Evolutionary conservation across 2,888 invertebrate genomes (phyloP).

Genomic region (Mactromeris polynyma): DNA sequence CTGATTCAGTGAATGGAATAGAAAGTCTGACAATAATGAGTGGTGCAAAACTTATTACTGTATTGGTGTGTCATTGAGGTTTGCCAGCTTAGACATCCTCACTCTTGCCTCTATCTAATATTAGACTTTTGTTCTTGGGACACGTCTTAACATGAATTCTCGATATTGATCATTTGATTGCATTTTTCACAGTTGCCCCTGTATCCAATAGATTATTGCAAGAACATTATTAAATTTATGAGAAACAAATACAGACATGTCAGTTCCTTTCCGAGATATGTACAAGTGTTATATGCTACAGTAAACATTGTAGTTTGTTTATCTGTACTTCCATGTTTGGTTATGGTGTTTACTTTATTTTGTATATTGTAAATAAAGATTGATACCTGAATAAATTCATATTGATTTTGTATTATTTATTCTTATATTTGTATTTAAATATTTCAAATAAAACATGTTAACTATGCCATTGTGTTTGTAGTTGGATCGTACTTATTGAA

Average conservation of each 20-base stretch:
- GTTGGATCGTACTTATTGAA: no score
- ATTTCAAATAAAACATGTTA: neutral
- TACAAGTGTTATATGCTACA: neutral
- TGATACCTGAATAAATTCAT: neutral
- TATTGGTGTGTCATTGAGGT: no score
- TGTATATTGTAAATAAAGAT: neutral
- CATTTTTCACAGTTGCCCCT: neutral
- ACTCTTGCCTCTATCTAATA: no score
- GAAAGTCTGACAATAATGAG: no score
- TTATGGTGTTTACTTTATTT: constrained; percentile 12
- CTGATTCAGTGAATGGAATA: no score
- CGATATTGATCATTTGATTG: neutral
- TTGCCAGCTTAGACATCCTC: no score
- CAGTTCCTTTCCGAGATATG: neutral
- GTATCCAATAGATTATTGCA: neutral
- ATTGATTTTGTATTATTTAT: neutral
- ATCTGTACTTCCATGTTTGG: neutral
- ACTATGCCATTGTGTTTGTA: no score
- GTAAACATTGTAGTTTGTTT: constrained; percentile 7
- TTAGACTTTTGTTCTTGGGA: neutral
- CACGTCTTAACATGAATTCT: neutral
- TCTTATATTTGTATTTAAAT: neutral
- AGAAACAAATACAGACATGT: neutral
- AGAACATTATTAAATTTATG: neutral
- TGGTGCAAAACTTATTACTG: no score